Evolutionary conservation across 2,113 vertebrate species (phyloP).

Genomic region (Thomomys bottae): DNA sequence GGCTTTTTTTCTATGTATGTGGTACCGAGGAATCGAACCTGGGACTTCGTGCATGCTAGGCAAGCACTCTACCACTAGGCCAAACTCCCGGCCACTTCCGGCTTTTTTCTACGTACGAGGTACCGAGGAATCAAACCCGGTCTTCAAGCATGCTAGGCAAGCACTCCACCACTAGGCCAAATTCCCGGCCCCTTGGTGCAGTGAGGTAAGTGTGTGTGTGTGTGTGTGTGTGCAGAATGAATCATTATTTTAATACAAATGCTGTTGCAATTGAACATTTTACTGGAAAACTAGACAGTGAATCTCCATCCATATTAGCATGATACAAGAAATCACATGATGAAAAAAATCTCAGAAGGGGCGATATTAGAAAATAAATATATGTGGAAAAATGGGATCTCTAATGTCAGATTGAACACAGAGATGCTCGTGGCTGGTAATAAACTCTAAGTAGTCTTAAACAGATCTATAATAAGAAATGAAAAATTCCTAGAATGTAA

Average conservation of each 20-base stretch:
- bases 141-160: too few relatives aligned
- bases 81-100: too few relatives aligned
- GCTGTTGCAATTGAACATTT: not conserved
- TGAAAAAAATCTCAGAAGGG: not conserved
- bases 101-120: too few relatives aligned
- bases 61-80: too few relatives aligned
- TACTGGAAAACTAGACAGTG: not conserved
- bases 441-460: not conserved
- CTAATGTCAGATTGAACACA: not conserved
- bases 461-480: too few relatives aligned
- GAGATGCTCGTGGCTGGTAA: not conserved
- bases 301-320: not conserved
- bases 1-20: too few relatives aligned
- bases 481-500: too few relatives aligned
- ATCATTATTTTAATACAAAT: not conserved
- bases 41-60: too few relatives aligned
- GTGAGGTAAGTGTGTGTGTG: not conserved
- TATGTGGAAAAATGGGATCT: not conserved
- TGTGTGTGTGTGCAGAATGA: not conserved
- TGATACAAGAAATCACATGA: not conserved
- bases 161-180: too few relatives aligned
- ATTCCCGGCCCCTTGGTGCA: too few relatives aligned
- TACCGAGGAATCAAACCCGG: too few relatives aligned
- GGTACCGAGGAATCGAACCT: too few relatives aligned
- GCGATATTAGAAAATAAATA: not conserved